Conservation (phyloP, 2,113 vertebrate species). For the Microcebus ravelobensis region DNA sequence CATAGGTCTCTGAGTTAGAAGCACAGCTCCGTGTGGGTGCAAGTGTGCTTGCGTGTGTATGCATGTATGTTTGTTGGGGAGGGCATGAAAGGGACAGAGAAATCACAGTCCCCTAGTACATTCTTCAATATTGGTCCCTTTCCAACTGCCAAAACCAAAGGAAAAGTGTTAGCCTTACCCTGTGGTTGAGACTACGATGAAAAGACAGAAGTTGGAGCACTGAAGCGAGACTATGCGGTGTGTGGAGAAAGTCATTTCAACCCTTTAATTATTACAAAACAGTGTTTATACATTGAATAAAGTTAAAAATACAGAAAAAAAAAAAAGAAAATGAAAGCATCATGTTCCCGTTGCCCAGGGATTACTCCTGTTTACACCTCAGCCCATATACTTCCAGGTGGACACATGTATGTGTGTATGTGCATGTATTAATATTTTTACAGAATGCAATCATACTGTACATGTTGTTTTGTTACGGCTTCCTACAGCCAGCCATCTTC, state of each 20-base stretch:
- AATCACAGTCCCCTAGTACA: not conserved
- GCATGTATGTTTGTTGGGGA: not conserved
- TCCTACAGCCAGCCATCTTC: not conserved
- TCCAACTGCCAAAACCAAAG: not conserved
- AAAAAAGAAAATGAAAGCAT: slow-evolving; percentile 22
- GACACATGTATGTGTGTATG: not conserved
- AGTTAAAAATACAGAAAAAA: not conserved
- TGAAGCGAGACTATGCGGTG: not conserved
- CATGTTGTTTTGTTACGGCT: not conserved
- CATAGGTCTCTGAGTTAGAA: not conserved
- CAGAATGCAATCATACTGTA: not conserved
- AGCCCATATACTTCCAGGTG: not conserved
- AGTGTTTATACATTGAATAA: not conserved
- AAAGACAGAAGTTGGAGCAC: not conserved
- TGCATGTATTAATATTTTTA: not conserved
- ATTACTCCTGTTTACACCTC: not conserved
- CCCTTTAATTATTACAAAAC: not conserved
- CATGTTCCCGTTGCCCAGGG: not conserved
- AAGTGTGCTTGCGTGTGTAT: not conserved
- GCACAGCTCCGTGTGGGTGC: not conserved
- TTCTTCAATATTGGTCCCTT: not conserved
- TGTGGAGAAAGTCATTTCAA: not conserved
- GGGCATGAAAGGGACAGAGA: not conserved
- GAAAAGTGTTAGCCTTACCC: not conserved
- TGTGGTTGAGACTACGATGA: not conserved